A percentile compares a stretch with the other conserved stretches of the same genome.
These are phyloP conservation scores for Cryptocephalus moraei DNA, from an alignment of 2,888 invertebrate species.

Conservation along the genomic window DNA sequence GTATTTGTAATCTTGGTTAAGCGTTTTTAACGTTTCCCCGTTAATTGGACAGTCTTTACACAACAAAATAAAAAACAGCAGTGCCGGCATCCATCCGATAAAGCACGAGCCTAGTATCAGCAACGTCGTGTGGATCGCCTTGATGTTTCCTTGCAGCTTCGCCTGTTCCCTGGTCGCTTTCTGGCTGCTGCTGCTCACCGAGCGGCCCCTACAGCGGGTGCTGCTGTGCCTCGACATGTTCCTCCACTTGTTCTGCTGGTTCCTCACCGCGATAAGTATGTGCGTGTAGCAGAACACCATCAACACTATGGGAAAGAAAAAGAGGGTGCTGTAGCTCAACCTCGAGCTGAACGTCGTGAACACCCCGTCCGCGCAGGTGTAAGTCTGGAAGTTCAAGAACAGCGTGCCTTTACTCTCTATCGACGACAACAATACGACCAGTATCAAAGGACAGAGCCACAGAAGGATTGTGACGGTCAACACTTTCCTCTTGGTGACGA, in stretches of 20 bases:
- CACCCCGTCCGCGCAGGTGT: slow-evolving; percentile 11
- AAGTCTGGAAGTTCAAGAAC: slow-evolving; percentile 16
- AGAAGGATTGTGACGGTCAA: slow-evolving; percentile 40
- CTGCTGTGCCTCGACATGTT: slow-evolving; percentile 37
- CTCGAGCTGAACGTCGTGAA: slow-evolving; percentile 37
- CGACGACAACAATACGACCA: slow-evolving; percentile 37
- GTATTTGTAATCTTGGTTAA: slow-evolving; percentile 17
- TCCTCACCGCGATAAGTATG: slow-evolving; percentile 47
- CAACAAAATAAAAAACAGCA: slow-evolving; percentile 45
- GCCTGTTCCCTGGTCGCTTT: slow-evolving; percentile 26
- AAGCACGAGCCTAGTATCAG: slow-evolving; percentile 50
- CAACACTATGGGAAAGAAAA: slow-evolving; percentile 46
- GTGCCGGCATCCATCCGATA: slow-evolving; percentile 53
- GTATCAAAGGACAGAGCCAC: slow-evolving; percentile 44
- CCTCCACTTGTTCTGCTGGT: slow-evolving; percentile 42
- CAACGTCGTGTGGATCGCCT: slow-evolving; percentile 52
- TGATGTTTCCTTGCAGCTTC: slow-evolving; percentile 40
- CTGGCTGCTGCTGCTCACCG: slow-evolving; percentile 8
- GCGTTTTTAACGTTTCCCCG: slow-evolving; percentile 17
- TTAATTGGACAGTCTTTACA: slow-evolving; percentile 37
- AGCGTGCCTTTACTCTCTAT: slow-evolving; percentile 40
- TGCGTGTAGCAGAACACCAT: slow-evolving; percentile 52
- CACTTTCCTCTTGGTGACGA: slow-evolving; percentile 44
- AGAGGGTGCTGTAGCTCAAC: slow-evolving; percentile 41
- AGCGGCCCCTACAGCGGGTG: slow-evolving; percentile 22